Base-by-base conservation (phyloP, 2,113 vertebrate genomes). In the Rhabdornis inornatus region DNA sequence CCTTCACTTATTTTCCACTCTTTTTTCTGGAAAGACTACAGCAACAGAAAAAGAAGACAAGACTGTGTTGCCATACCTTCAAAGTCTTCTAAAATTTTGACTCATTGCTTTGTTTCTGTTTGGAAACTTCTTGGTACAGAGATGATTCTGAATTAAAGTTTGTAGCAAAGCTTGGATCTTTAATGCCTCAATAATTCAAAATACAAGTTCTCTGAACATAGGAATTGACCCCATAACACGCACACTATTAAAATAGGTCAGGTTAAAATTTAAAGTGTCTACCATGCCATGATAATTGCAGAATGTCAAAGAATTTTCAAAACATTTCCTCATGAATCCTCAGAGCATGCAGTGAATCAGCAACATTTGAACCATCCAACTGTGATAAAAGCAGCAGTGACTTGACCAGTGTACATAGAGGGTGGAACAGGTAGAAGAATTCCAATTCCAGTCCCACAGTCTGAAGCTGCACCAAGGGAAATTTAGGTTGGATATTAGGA, bases 11-110 rank as follows among this genome's bases (percentile, higher is more conserved):
- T 44, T 53, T 55, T 2, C 11, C 4, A 13, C 70, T 37, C 1
- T 7, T 44, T 35, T 59, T 49, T 14, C 2, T 0, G 0, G 45
- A 72, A 77, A 42, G 10, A 60, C 2, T 19, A 19, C 10, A n/a
- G 45, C 9, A 70, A 60, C 33, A 39, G 56, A 25, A 40, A 66
- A 53, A 89, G 44, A 52, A 28, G 16, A 23, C 9, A 75, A 45
- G 40, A 31, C 5, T 18, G 2, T 55, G 37, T 57, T 70, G 30
- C 11, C 30, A 71, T 28, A 50, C 2, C 3, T 47, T 71, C 59
- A 64, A 60, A 76, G 5, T 57, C 28, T 60, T 70, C 37, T 56
- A 69, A 80, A 7, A 20, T 53, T 86, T 85, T 52, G 20, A 72
- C n/a, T 42, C 31, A 40, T 31, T 31, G 9, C 35, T 68, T 60